Evolutionary conservation across 2,888 invertebrate genomes (phyloP), one percentile per base, ranked within the genome.

Genomic region (Tetropium fuscum): DNA sequence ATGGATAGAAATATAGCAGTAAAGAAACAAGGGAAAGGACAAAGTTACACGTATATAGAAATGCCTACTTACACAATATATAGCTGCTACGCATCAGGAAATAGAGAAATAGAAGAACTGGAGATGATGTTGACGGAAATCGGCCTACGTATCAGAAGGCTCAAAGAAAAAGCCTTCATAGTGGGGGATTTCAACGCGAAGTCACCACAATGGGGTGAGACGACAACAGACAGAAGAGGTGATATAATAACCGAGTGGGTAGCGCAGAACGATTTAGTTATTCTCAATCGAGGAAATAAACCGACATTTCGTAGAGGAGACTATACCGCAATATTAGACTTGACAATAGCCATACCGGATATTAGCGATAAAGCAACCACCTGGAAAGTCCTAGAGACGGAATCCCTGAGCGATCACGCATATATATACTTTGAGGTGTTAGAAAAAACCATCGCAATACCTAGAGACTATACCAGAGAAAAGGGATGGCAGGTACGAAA

Each of bases 151-250:
- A 41, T 41, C n/a, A 41, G 22, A 7, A 2, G 2, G 6, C 11
- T 43, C 34, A 7, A 56, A 36, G 32, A 51, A 49, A 41, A 49
- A 47, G 13, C 43, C 43, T 10, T 64, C 63, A 60, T 32, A 1
- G 3, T 32, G 32, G 32, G 32, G 1, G 30, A 30, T n/a, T 27
- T 27, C 7, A 27, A 27, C 20, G 58, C 65, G 2, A 63, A 68
- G 51, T 66, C 60, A 2, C 56, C 59, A 22, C 61, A 65, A 18
- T 66, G 64, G 68, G 61, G 63, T 2, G 51, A 60, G 59, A 10
- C 10, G 5, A 11, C 6, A 4, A 56, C 56, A 1, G 58, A 68
- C 22, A 18, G 25, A n/a, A 58, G 53, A 47, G 53, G 61, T 6
- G 8, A 10, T 1, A 11, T 58, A 3, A 7, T 62, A 15, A 54